Evolutionary conservation across 2,888 invertebrate genomes (phyloP).

Genomic region (Apeira syringaria): DNA sequence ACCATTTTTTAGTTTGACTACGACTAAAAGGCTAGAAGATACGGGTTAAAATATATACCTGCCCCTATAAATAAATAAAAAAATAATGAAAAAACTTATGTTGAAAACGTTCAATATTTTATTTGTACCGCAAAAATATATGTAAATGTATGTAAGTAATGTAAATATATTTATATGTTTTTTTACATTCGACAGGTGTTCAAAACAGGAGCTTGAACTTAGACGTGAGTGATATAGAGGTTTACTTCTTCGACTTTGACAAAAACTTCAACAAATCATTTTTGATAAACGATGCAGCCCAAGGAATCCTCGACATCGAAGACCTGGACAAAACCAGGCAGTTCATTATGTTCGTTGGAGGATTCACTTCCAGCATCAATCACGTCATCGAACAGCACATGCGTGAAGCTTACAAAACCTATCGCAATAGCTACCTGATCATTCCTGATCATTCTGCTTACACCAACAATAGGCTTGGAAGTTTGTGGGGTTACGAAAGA

Average conservation of each 20-base stretch:
- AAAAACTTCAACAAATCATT: constrained; percentile 46
- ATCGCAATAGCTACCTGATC: constrained; percentile 65
- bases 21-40: too few species aligned
- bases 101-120: too few species aligned
- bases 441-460: constrained; percentile 71
- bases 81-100: too few species aligned
- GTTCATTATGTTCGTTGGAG: constrained; percentile 64
- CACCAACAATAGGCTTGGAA: constrained; percentile 60
- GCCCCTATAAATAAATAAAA: too few species aligned
- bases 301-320: constrained; percentile 52
- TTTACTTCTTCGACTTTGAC: constrained; percentile 64
- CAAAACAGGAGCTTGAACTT: constrained; percentile 53
- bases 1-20: too few species aligned
- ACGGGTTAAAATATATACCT: too few species aligned
- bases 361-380: constrained; percentile 66
- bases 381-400: constrained; percentile 61
- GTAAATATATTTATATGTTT: too few species aligned
- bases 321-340: constrained; percentile 53
- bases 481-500: constrained; percentile 64
- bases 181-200: constrained; percentile 44
- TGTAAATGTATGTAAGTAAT: too few species aligned
- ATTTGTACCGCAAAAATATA: not conserved
- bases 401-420: constrained; percentile 56
- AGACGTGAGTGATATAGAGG: constrained; percentile 59
- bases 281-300: constrained; percentile 52